Evolutionary conservation across 2,888 invertebrate species (phyloP).

Genomic region (Drosophila kokeensis): DNA sequence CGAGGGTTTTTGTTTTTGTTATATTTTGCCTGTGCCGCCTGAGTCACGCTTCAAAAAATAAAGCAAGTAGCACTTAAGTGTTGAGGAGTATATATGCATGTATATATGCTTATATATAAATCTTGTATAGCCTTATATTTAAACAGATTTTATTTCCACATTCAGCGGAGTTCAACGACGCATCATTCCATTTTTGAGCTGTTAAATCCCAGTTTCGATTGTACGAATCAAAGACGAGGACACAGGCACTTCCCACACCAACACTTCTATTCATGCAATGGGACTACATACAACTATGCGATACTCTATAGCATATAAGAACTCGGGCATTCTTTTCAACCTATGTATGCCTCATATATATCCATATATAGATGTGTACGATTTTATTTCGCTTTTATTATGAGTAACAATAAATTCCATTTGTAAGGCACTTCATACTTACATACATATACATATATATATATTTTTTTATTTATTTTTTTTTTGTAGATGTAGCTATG

Average conservation of each 20-base stretch:
- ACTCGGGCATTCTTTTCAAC: not conserved
- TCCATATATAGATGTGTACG: not conserved
- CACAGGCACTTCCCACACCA: too few species aligned
- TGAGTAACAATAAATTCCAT: conserved; percentile 39
- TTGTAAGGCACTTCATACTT: conserved; percentile 6
- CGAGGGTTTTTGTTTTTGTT: conserved; percentile 1
- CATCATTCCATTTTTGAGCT: conserved; percentile 5
- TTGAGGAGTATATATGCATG: not conserved
- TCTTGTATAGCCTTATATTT: not conserved
- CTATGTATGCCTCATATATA: not conserved
- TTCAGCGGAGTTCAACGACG: conserved; percentile 9
- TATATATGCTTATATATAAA: not conserved
- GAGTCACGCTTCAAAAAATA: conserved; percentile 26
- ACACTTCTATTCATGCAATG: not conserved
- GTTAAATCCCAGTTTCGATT: conserved; percentile 30
- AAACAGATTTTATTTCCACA: conserved; percentile 24
- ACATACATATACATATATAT: too few species aligned
- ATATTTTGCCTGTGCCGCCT: conserved; percentile 3
- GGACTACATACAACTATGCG: not conserved
- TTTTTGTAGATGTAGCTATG: conserved; percentile 4
- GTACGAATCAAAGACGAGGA: not conserved
- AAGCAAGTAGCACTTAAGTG: not conserved
- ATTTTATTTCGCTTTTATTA: not conserved
- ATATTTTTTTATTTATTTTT: too few species aligned
- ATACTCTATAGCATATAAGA: conserved; percentile 4